A percentile compares a stretch with the other conserved stretches of the same genome.
Conservation (phyloP, 2,888 invertebrate species). For the Rotaria macrura region DNA sequence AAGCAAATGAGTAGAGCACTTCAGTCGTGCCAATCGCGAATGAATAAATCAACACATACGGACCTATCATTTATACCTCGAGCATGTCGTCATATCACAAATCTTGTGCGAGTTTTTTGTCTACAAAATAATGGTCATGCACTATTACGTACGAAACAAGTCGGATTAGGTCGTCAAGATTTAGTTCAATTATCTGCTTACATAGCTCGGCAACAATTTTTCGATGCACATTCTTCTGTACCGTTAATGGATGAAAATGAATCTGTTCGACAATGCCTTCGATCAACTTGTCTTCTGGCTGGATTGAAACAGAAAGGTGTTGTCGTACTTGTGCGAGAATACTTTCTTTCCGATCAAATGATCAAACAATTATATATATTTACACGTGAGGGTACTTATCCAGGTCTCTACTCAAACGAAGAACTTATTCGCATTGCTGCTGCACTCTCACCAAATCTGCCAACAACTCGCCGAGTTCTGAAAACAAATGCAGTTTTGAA, state of each 20-base stretch:
- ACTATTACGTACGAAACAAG: conserved; percentile 42
- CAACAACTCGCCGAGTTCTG: conserved; percentile 43
- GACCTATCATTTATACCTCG: not conserved
- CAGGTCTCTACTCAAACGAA: conserved; percentile 43
- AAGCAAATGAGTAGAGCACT: not conserved
- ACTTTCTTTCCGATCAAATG: not conserved
- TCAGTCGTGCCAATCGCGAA: not conserved
- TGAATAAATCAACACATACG: not conserved
- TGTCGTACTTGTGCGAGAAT: not conserved
- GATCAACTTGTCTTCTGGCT: conserved; percentile 27
- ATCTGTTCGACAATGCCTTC: conserved; percentile 4
- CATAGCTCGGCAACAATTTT: conserved; percentile 42
- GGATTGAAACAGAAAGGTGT: conserved; percentile 26
- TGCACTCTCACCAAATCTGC: conserved; percentile 46
- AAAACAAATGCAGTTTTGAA: conserved; percentile 46
- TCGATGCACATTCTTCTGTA: not conserved
- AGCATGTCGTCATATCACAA: not conserved
- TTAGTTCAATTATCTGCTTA: conserved; percentile 44
- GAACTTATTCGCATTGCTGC: conserved; percentile 44
- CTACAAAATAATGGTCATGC: conserved; percentile 41
- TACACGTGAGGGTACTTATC: conserved; percentile 41
- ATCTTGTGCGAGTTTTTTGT: not conserved
- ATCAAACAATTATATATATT: not conserved
- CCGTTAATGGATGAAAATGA: not conserved
- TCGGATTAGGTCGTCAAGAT: conserved; percentile 44